Evolutionary conservation across 1,140 invertebrate genomes (phyloP).

Genomic region (Pararge aegeria): DNA sequence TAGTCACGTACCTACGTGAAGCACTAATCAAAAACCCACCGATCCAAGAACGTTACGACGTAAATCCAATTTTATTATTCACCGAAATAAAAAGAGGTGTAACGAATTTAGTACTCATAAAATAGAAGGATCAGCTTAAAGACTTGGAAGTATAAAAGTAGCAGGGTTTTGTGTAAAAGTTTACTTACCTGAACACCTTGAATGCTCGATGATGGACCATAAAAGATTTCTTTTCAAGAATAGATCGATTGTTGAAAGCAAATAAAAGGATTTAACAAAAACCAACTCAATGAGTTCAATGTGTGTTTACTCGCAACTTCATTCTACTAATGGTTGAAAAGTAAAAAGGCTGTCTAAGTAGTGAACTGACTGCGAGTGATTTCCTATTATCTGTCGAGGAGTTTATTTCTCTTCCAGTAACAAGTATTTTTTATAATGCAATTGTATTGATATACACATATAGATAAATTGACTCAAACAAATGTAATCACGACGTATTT

Average conservation of each 20-base stretch:
- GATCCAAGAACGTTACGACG: constrained; percentile 6
- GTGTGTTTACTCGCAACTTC: too few species aligned
- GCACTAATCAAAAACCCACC: constrained; percentile 11
- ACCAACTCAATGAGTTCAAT: too few species aligned
- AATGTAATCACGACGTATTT: too few species aligned
- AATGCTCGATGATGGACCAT: constrained; percentile 4
- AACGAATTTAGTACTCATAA: constrained; percentile 40
- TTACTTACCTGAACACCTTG: neutral
- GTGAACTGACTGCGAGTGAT: too few species aligned
- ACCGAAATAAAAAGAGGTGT: constrained; percentile 30
- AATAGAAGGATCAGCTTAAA: constrained; percentile 16
- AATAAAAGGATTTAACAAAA: too few species aligned
- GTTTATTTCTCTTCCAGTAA: too few species aligned
- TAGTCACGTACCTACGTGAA: constrained; percentile 31
- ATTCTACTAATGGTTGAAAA: too few species aligned
- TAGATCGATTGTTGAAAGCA: neutral
- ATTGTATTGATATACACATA: too few species aligned
- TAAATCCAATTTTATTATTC: constrained; percentile 28
- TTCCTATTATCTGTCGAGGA: too few species aligned
- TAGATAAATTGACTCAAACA: too few species aligned
- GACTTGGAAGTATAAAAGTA: constrained; percentile 2
- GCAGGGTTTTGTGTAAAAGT: constrained; percentile 3
- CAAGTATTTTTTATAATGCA: too few species aligned
- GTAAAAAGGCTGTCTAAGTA: too few species aligned
- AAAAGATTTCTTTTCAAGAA: neutral